phyloP scores from a whole-genome alignment of 2,797 vertebrate species.

The Oceanodroma leucorhoa region DNA sequence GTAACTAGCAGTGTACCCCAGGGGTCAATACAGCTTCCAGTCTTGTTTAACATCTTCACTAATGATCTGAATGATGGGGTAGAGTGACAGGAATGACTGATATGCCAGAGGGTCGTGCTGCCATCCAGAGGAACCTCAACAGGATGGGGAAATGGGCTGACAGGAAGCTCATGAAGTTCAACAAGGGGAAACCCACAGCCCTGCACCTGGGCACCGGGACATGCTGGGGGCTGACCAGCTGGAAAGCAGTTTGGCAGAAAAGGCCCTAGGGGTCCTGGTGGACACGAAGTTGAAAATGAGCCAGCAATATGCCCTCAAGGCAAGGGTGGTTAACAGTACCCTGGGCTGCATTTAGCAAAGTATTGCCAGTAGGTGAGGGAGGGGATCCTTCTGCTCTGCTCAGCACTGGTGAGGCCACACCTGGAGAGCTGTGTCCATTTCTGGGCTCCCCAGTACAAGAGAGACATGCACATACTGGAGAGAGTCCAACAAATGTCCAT shows the following conservation, averaged over 20 bases:
- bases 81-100: not conserved
- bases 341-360: not conserved
- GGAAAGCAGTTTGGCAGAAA: not conserved
- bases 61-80: not conserved
- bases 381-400: not conserved
- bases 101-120: not conserved
- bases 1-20: not conserved
- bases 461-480: not conserved
- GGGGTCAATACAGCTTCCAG: not conserved
- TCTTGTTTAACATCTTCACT: not conserved
- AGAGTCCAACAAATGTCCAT: not conserved
- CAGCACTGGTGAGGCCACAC: not conserved
- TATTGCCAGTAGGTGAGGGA: not conserved
- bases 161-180: not conserved
- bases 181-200: not conserved
- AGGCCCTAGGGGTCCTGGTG: not conserved
- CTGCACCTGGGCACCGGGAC: not conserved
- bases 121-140: not conserved
- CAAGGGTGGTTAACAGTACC: not conserved
- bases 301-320: rapidly evolving
- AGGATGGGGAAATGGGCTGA: not conserved
- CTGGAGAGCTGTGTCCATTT: not conserved
- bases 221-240: not conserved
- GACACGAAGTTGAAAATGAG: not conserved
- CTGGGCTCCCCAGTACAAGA: not conserved